Base-by-base conservation (phyloP, 2,113 vertebrate species). In the Lamprologus callipterus region DNA sequence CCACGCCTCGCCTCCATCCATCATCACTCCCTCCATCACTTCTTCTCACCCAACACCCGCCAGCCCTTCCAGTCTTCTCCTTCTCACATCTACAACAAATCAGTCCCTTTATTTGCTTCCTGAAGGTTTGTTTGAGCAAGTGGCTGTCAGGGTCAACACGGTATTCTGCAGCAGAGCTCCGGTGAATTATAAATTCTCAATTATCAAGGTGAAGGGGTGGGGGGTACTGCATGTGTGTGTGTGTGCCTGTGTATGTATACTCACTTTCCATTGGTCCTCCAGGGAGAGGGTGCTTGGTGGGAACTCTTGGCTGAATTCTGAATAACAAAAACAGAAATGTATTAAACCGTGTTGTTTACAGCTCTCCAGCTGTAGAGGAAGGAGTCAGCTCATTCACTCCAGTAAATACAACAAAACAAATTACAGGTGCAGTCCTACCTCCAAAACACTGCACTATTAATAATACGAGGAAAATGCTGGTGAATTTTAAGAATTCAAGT, bases 251-350 rank as follows among this genome's bases (percentile, higher is more conserved):
- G 65, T 26, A 6, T 45, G 13, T 45, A 13, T 45, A 98, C 98
- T 97, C 97, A 99, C 98, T 99, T 99, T 96, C 97, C 98, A 93
- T 98, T 99, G 93, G 97, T 96, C 88, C 98, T 97, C 98, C 98
- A 99, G 47, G 98, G 98, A 92, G 98, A 99, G 37, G 98, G 97
- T 75, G 97, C 98, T 96, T 98, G 98, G 83, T 98, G 98, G 75
- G 98, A 96, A 89, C 97, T 97, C 96, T 98, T 99, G 82, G 97
- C 97, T 87, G 98, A 98, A 95, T 97, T 99, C 98, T 99, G 96
- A 83, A 95, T 78, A 63, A 91, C 14, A 91, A 55, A 89, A 88
- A 90, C 12, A 90, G 45, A 90, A 14, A 85, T 80, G 37, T 40
- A 70, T 63, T 19, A 75, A 63, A 82, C 26, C 5, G 4, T 6